Base-by-base conservation (phyloP, 2,888 invertebrate species). In the Perizoma flavofasciatum region DNA sequence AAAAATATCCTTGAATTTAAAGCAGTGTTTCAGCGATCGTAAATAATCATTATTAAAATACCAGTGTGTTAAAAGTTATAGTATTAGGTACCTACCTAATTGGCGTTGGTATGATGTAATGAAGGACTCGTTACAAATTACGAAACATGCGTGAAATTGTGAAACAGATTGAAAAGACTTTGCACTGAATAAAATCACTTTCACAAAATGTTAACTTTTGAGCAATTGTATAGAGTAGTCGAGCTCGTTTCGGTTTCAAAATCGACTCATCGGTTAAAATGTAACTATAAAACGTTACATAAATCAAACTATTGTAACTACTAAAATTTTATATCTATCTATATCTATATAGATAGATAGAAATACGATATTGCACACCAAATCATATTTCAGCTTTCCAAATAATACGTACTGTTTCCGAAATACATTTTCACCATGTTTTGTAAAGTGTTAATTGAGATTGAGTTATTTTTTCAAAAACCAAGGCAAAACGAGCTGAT, bases 151-250 rank as follows among this genome's bases (percentile, higher is more conserved):
- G 59, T 63, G 56, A 56, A 59, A 59, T 63, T 59, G 56, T 54
- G 59, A 63, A 63, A 63, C 59, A 56, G 11, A 53, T 59, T 54
- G 59, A 49, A 59, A 55, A 49, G 56, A 48, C 49, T 54, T 57
- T 49, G 58, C 63, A 63, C 47, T 59, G 53, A 59, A 59, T 59
- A 65, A 65, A 68, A 63, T 35, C 50, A 65, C 68, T 68, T 68
- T 68, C 66, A 63, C 64, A 58, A 61, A 61, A 63, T 60, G 46
- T 58, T 55, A 35, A 61, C 61, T 61, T 61, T 65, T 59, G 44
- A 55, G 64, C 64, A 61, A 64, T 61, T 66, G 59, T 61, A 59
- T 64, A 52, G 48, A 37, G 58, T 55, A 58, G 58, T 57, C 52
- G 56, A 55, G 53, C 63, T 49, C 51, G 60, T 56, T 63, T 51